Conservation (phyloP, 1,140 invertebrate genomes). For the Mylabris phalerata region DNA sequence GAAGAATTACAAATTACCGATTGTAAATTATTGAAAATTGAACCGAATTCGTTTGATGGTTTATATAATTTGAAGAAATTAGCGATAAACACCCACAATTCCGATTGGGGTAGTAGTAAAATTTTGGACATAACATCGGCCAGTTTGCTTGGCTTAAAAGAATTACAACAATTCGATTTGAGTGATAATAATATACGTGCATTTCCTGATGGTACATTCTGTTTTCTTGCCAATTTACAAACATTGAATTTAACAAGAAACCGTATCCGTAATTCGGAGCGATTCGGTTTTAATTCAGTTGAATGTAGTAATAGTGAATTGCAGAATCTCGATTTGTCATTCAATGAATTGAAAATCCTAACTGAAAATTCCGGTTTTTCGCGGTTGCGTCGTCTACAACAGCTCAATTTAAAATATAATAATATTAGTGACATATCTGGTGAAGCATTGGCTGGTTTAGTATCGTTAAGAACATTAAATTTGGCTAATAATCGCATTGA, state of each 20-base stretch:
- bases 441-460: constrained; percentile 67
- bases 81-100: constrained; percentile 66
- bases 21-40: constrained; percentile 73
- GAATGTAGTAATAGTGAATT: constrained; percentile 53
- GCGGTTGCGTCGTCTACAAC: constrained; percentile 64
- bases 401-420: constrained; percentile 74
- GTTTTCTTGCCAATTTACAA: constrained; percentile 69
- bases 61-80: constrained; percentile 67
- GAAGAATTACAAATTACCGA: constrained; percentile 65
- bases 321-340: constrained; percentile 67
- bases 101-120: constrained; percentile 66
- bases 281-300: constrained; percentile 57
- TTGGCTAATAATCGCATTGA: constrained; percentile 75
- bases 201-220: constrained; percentile 61
- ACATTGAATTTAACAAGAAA: constrained; percentile 78
- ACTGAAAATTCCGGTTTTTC: constrained; percentile 65
- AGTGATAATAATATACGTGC: constrained; percentile 73
- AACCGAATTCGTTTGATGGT: constrained; percentile 68
- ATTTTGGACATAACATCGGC: constrained; percentile 60
- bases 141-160: constrained; percentile 64
- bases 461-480: constrained; percentile 70
- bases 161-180: constrained; percentile 71
- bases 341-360: constrained; percentile 66
- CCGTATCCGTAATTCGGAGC: constrained; percentile 63
- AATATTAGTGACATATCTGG: constrained; percentile 72